Base-by-base conservation (phyloP, 2,113 vertebrate genomes). In the Eretmochelys imbricata region DNA sequence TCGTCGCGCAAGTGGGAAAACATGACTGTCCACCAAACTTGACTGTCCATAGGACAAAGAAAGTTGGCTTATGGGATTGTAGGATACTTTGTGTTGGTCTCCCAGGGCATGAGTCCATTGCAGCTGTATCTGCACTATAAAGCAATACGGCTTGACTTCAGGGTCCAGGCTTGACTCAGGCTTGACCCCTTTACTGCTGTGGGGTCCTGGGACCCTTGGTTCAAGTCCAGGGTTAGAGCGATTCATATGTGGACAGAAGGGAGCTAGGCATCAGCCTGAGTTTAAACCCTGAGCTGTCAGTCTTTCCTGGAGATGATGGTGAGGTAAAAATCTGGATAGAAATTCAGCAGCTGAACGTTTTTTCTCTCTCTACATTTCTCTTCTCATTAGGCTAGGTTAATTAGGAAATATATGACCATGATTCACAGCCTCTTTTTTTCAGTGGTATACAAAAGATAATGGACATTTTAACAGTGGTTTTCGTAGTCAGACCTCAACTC, bases 291-390 rank as follows among this genome's bases (percentile, higher is more conserved):
- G 84, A 29, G 22, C 46, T 97, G 93, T 95, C 93, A 96, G 86
- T 96, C 91, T 97, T 97, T 97, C 95, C 95, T 97, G 88, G 53
- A 98, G 94, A 95, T 94, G 94, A 97, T 94, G 96, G 83, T 95
- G 97, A 96, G 96, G 96, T 86, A 88, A 93, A 38, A 93, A 92
- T 95, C 95, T 97, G 89, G 92, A 97, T 97, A 97, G 76, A 91
- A 89, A 97, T 92, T 92, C 92, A 94, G 57, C 38, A 97, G 94
- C 95, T 95, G 96, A 97, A 92, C 89, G 94, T 96, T 93, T 94
- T 96, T 57, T 75, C 75, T 65, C 51, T 95, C 93, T 90, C 90
- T 91, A 76, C 55, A 87, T 92, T 93, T 49, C 38, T 35, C 17
- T 96, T 90, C 95, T 98, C 75, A 87, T 97, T 96, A 95, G 82